Base-by-base conservation (phyloP, 2,888 invertebrate genomes). In the Sycophila texana region DNA sequence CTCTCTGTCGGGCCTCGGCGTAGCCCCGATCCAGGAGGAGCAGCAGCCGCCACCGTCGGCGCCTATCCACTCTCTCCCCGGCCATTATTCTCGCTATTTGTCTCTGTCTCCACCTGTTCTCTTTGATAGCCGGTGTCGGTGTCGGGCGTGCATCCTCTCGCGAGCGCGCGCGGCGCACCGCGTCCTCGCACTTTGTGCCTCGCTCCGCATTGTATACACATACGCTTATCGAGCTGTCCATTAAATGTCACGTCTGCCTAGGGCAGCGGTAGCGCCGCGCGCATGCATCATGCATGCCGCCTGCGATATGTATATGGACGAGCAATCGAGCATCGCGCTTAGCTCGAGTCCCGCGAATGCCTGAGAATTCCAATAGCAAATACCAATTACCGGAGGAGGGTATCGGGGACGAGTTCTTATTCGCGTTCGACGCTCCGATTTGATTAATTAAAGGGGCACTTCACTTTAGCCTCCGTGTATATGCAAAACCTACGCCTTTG, bases 151-250 rank as follows among this genome's bases (percentile, higher is more conserved):
- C 22, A 13, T 55, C 47, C 73, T 55, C 73, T 63, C 74, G 58
- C 66, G 20, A 12, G n/a, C 39, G 4, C 51, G 13, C 18, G 4
- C 53, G 16, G 57, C 30, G 12, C 67, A 13, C 18, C 18, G 7
- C 55, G 12, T 14, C 39, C 58, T 60, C 66, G 58, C 30, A 72
- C 63, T 72, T 67, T 73, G 63, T 80, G 61, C 68, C 22, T 61
- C 20, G 47, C 66, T 47, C 26, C 58, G 61, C 67, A 72, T 70
- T 74, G 58, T 67, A 49, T 67, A 58, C 77, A 26, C 53, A 68
- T 47, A 60, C 73, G 82, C 79, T 81, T 81, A 79, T 81, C 79
- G 77, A 74, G 71, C 79, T 74, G 79, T 80, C 79, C 74, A 80
- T 81, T 79, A 81, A 81, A 79, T 81, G 79, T 79, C 81, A 79